These are phyloP conservation scores for Callorhinus ursinus DNA, from an alignment of 2,113 vertebrate genomes.

Conservation along the genomic window DNA sequence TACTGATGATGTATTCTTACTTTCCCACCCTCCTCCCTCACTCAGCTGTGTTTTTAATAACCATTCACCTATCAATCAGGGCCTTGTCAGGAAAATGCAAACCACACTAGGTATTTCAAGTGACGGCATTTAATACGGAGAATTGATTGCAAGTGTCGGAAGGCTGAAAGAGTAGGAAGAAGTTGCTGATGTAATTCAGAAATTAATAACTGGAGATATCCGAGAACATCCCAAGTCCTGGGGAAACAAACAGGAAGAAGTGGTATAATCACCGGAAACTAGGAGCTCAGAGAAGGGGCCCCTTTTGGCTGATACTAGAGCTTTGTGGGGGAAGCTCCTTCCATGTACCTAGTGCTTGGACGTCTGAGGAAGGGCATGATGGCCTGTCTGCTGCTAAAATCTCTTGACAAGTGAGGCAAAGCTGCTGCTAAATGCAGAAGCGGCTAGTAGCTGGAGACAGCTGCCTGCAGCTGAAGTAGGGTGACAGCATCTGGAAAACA, in stretches of 20 bases:
- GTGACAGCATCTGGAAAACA: background rate
- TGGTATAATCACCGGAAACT: background rate
- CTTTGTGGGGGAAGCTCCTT: background rate
- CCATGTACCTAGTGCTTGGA: background rate
- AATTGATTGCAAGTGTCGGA: background rate
- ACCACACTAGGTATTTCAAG: constrained; percentile 1
- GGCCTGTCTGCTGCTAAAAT: background rate
- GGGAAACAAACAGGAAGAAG: background rate
- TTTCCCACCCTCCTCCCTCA: background rate
- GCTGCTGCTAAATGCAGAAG: background rate
- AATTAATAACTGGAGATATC: background rate
- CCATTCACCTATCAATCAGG: background rate
- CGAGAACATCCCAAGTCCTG: background rate
- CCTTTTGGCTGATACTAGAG: background rate
- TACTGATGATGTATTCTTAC: background rate
- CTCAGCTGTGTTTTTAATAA: background rate
- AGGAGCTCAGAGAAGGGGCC: background rate
- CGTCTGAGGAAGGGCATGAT: background rate
- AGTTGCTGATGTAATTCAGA: background rate
- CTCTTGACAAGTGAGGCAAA: background rate
- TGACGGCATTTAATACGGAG: background rate
- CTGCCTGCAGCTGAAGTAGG: background rate
- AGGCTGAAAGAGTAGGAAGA: background rate
- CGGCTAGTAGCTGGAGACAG: background rate
- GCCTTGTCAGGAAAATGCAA: background rate